Conservation (phyloP, 92 coral and sea anemone species). For the Siderastrea siderea region DNA sequence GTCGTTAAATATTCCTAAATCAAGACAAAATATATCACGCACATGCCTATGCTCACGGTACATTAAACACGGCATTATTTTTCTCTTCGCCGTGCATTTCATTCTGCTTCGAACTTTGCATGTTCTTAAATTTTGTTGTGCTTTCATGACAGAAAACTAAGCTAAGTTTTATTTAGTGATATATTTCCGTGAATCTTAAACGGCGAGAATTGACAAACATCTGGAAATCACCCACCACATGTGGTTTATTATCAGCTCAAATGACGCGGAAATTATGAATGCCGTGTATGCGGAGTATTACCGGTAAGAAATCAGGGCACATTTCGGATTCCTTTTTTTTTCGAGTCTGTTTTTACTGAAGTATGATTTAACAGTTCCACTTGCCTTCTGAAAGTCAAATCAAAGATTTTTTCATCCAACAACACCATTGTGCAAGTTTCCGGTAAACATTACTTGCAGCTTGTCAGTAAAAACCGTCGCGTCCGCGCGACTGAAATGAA, state of each 20-base stretch:
- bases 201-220: constrained; percentile 10
- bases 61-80: too few species aligned
- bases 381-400: constrained; percentile 9
- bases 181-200: constrained; percentile 16
- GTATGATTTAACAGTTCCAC: background rate
- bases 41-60: too few species aligned
- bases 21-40: background rate
- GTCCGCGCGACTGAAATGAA: too few species aligned
- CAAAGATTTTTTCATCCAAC: constrained; percentile 24
- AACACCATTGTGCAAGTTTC: too few species aligned
- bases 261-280: constrained; percentile 1
- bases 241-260: constrained; percentile 12
- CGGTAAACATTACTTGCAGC: too few species aligned
- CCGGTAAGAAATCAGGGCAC: constrained; percentile 19
- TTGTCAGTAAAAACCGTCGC: too few species aligned
- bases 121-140: too few species aligned
- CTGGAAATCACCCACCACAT: constrained; percentile 1
- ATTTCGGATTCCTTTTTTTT: constrained; percentile 22
- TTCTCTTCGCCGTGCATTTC: too few species aligned
- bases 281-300: constrained; percentile 14
- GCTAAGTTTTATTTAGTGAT: constrained; percentile 18
- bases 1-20: background rate
- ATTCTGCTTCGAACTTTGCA: too few species aligned
- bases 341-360: background rate
- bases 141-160: too few species aligned